Conservation (phyloP, 1,140 invertebrate species). For the Drosophila simulans region DNA sequence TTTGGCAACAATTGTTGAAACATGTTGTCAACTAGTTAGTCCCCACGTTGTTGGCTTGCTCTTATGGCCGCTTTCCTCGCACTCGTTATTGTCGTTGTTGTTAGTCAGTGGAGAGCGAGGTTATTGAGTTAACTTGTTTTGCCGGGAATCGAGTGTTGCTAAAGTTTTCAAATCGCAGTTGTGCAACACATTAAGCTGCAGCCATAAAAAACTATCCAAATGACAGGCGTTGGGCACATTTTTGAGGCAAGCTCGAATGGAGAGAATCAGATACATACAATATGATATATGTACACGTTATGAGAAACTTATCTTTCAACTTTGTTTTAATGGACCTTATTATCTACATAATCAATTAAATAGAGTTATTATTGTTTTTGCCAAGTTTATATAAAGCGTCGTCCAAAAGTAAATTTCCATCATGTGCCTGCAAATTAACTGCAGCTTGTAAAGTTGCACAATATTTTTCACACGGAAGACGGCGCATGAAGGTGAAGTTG, state of each 20-base stretch:
- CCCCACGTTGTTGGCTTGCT: conserved; percentile 41
- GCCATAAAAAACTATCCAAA: conserved; percentile 19
- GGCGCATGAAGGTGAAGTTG: conserved; percentile 4
- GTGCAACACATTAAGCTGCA: conserved; percentile 12
- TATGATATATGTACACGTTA: too few species aligned
- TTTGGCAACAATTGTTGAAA: conserved; percentile 77
- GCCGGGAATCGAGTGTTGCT: conserved; percentile 53
- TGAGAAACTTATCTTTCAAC: too few species aligned
- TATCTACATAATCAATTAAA: too few species aligned
- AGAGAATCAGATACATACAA: too few species aligned
- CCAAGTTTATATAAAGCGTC: neutral
- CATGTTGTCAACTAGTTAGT: conserved; percentile 81
- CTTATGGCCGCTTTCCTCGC: neutral
- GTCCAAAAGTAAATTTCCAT: too few species aligned
- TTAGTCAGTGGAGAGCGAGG: conserved; percentile 8
- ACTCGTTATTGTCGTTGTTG: neutral
- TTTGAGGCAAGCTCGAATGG: neutral
- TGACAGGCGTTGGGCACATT: neutral
- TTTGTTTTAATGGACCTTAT: too few species aligned
- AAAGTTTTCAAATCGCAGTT: conserved; percentile 40
- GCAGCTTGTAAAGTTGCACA: conserved; percentile 13
- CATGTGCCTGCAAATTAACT: conserved; percentile 36
- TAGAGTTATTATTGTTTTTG: too few species aligned
- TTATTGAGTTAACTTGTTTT: conserved; percentile 49
- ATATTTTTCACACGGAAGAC: conserved; percentile 28